phyloP scores from a whole-genome alignment of 2,113 vertebrate genomes.

The Ailuropoda melanoleuca region DNA sequence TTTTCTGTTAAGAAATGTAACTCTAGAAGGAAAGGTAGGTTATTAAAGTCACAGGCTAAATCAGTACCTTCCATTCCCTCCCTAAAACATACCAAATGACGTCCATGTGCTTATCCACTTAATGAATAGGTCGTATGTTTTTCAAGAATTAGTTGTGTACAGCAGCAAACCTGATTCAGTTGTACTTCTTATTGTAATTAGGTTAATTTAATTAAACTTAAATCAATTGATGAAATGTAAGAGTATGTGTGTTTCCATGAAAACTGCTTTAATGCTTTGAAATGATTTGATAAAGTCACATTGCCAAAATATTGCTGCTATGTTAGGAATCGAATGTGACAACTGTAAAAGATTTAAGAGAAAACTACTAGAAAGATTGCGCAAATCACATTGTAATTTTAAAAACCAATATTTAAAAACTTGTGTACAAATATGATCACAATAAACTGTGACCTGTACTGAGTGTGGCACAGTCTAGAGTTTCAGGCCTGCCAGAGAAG shows the following conservation, averaged over 20 bases:
- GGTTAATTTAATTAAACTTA: background rate
- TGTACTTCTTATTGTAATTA: conserved; percentile 24
- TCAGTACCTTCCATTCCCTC: background rate
- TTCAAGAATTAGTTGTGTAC: background rate
- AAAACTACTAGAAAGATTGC: conserved; percentile 14
- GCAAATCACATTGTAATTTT: background rate
- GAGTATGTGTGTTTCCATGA: background rate
- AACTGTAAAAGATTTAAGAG: background rate
- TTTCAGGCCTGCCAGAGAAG: background rate
- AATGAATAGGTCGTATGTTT: background rate
- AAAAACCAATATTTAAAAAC: background rate
- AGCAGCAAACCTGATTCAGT: background rate
- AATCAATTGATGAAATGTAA: background rate
- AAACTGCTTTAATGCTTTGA: conserved; percentile 25
- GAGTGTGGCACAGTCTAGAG: background rate
- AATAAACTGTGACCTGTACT: background rate
- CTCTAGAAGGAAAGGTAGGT: background rate
- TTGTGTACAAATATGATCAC: background rate
- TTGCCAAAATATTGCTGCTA: background rate
- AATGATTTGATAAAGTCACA: background rate
- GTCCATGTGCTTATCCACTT: background rate
- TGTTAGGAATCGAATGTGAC: background rate
- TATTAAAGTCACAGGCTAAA: background rate
- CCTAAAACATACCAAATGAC: background rate
- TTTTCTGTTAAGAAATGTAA: background rate